These are phyloP conservation scores for Anisognathus igniventris DNA, from an alignment of 2,797 vertebrate genomes.

Conservation along the genomic window DNA sequence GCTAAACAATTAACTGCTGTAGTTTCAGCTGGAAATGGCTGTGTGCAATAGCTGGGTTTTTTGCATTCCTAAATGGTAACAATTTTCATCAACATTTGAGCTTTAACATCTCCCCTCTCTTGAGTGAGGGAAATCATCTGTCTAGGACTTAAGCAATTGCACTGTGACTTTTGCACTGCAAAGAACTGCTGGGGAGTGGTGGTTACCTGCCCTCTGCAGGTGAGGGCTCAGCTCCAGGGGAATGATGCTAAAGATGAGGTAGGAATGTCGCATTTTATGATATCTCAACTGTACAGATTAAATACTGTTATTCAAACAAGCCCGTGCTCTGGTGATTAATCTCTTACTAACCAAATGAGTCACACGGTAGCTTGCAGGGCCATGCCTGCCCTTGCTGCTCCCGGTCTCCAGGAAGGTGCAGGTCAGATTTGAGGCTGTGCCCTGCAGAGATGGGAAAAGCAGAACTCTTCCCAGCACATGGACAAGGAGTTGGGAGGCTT, in stretches of 20 bases:
- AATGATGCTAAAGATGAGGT: slow-evolving; percentile 28
- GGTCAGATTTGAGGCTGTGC: background rate
- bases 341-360: background rate
- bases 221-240: slow-evolving; percentile 6
- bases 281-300: slow-evolving; percentile 53
- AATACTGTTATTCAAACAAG: slow-evolving; percentile 57
- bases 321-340: background rate
- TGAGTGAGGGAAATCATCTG: background rate
- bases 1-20: background rate
- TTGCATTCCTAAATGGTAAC: background rate
- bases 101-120: background rate
- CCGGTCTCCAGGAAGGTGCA: fast-evolving
- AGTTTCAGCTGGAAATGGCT: slow-evolving; percentile 31
- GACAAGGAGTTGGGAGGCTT: background rate
- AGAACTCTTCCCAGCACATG: background rate
- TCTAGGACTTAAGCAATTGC: slow-evolving; percentile 15
- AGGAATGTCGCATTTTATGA: slow-evolving; percentile 35
- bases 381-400: fast-evolving
- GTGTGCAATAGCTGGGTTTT: slow-evolving; percentile 44
- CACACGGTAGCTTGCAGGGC: fast-evolving
- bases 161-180: slow-evolving; percentile 37
- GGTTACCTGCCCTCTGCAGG: background rate
- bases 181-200: background rate
- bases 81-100: background rate
- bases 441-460: fast-evolving